Base-by-base conservation (phyloP, 2,888 invertebrate genomes). In the Lasioglossum figueresi region DNA sequence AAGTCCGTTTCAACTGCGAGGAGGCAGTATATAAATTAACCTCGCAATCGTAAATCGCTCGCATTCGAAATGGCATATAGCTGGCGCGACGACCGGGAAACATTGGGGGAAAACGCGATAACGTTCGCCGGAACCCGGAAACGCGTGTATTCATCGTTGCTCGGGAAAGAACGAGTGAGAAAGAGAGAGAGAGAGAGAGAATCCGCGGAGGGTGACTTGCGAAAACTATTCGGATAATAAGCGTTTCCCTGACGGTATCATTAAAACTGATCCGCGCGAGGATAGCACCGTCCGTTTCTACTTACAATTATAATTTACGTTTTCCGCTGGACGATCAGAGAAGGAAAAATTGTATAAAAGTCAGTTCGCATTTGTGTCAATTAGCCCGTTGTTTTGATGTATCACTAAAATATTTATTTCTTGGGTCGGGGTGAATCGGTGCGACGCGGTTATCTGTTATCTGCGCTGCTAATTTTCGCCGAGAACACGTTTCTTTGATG, bases 211-310 rank as follows among this genome's bases (percentile, higher is more conserved):
- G 66, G 66, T 43, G 72, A 76, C 70, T 56, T 45, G 56, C 71
- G 72, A 56, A 79, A 79, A 74, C 68, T 68, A 70, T 77, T 75
- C 48, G 70, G 76, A 75, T 81, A 63, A 76, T 27, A 40, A 70
- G 23, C 31, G 37, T 68, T 66, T 16, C 48, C 19, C 63, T 52
- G 70, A 27, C n/a, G 52, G 80, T 75, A 77, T 85, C 72, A 81
- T 83, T 81, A 87, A 66, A 66, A 71, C 56, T 82, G 88, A 88
- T 88, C 80, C 63, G 31, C 68, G 4, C 27, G 14, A 14, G 45
- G 77, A 87, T 88, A 88, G 40, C 19, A 76, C 87, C 82, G 88
- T 88, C 40, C 76, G 83, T 80, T 12, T 76, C 72, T 82, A 86
- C 80, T 85, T 83, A 52, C 73, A 70, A 73, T 14, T 72, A 56